Evolutionary conservation across 2,888 invertebrate genomes (phyloP), one percentile per base, ranked within the genome.

Genomic region (Polyploca ridens): DNA sequence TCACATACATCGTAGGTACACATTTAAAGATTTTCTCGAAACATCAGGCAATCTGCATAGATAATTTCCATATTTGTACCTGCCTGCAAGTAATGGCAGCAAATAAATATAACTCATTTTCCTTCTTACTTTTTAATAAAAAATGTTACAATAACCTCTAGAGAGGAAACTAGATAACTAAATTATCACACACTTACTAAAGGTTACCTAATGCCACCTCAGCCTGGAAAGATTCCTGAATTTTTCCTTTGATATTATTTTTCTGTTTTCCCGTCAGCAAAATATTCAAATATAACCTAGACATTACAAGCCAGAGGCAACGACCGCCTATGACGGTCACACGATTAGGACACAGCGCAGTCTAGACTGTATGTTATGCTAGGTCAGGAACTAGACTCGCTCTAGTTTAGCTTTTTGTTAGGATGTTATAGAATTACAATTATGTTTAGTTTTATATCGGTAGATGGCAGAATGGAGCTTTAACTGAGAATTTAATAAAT

Each of bases 261-360:
- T 41, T 41, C 41, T 13, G 13, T 13, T 41, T 41, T 41, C 13
- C 41, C 5, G 13, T 3, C 41, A 41, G 13, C 41, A 38, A 38
- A 38, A 38, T 38, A 38, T 41, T 41, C 3, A 5, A 13, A 41
- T 13, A 41, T 41, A 41, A 41, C 3, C 5, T 13, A 41, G 41
- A 5, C 7, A 41, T 13, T 4, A 41, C 13, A 13, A 7, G 41
- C 41, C 4, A 13, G 41, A 13, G 41, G 1, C 13, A 13, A 41
- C 13, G 41, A 41, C 13, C 41, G 41, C 6, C 38, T 13, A 4
- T 41, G 13, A 41, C 13, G 41, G 59, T 33, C 35, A 35, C n/a
- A 10, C 59, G 59, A 59, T 35, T 59, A 35, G 33, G 59, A 35
- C 59, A 59, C 33, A 35, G 35, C 59, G n/a, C 33, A 59, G n/a